A percentile compares a stretch with the other conserved stretches of the same genome.
Evolutionary conservation across 1,140 invertebrate genomes (phyloP).

Genomic region (Eriosoma lanigerum): DNA sequence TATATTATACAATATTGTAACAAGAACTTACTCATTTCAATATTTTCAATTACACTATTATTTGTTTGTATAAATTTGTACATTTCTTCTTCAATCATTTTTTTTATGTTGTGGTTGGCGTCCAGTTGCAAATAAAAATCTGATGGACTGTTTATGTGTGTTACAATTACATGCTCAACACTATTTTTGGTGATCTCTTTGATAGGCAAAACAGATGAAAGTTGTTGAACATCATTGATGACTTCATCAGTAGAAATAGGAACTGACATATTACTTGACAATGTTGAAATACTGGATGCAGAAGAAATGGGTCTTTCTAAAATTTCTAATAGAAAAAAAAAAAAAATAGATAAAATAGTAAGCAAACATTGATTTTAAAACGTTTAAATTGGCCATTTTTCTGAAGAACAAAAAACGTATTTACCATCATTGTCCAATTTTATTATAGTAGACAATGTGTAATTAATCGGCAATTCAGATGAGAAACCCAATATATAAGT

Average conservation of each 20-base stretch:
- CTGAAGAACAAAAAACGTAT: neutral
- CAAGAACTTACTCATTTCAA: neutral
- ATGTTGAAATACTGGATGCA: too few relatives aligned
- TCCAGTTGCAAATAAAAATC: conserved; percentile 20
- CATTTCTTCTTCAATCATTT: neutral
- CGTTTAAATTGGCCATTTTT: too few relatives aligned
- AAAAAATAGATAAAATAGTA: too few relatives aligned
- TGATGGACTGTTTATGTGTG: conserved; percentile 7
- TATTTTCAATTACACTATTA: neutral
- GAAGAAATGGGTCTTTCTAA: too few relatives aligned
- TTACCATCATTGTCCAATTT: neutral
- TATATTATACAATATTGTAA: too few relatives aligned
- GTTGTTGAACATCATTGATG: too few relatives aligned
- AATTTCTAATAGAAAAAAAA: too few relatives aligned
- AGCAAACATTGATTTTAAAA: too few relatives aligned
- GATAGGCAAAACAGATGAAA: neutral
- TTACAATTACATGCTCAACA: neutral
- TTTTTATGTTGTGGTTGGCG: neutral
- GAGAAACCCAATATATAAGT: neutral
- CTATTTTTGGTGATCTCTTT: neutral
- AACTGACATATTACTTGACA: too few relatives aligned
- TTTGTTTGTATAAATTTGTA: neutral
- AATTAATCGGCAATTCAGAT: neutral
- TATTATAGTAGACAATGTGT: neutral
- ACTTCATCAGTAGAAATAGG: too few relatives aligned